phyloP scores from a whole-genome alignment of 2,113 vertebrate species.

The Erinaceus europaeus region DNA sequence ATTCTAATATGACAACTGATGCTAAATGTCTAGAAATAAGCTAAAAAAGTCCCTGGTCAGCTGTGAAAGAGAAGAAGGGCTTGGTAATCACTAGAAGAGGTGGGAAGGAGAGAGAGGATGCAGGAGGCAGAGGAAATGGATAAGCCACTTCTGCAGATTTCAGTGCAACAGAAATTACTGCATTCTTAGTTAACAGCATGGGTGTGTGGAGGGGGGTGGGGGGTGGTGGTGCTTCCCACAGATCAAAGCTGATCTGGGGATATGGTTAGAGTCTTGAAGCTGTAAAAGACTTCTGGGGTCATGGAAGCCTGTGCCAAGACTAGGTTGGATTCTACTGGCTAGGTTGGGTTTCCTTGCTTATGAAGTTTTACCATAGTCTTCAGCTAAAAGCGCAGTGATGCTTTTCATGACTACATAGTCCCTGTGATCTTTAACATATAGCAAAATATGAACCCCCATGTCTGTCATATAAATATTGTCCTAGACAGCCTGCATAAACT shows the following conservation, averaged over 20 bases:
- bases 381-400: neutral
- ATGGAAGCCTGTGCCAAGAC: neutral
- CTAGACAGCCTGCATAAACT: neutral
- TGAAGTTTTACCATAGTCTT: neutral
- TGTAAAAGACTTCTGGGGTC: no score
- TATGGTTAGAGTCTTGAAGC: neutral
- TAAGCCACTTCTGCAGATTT: neutral
- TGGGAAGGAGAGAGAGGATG: no score
- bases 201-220: neutral
- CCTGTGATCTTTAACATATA: neutral
- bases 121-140: neutral
- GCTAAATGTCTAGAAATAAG: neutral
- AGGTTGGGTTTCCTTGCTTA: neutral
- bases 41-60: neutral
- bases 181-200: neutral
- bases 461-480: neutral
- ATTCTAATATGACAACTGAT: neutral
- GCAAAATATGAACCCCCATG: neutral
- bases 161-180: neutral
- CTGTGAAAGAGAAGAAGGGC: neutral
- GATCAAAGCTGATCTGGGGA: neutral
- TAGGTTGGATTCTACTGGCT: neutral
- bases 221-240: neutral
- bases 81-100: neutral
- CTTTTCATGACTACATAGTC: no score